Percentiles rank a stretch among this genome's conserved stretches.
Conservation (phyloP, 2,797 vertebrate genomes). For the Pempheris klunzingeri region DNA sequence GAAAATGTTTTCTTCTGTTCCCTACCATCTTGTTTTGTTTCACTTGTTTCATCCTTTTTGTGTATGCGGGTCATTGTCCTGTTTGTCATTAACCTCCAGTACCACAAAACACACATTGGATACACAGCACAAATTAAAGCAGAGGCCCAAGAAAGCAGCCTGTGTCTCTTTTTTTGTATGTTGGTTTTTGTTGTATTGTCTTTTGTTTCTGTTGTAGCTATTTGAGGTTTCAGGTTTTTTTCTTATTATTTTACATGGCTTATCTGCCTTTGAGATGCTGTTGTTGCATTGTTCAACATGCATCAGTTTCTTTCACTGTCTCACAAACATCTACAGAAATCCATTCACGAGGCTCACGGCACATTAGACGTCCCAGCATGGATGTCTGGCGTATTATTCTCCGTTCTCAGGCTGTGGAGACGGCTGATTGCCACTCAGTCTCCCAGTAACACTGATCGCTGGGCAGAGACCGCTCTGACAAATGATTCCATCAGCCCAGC, state of each 20-base stretch:
- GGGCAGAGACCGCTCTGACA: slow-evolving; percentile 34
- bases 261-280: slow-evolving; percentile 36
- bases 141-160: slow-evolving; percentile 66
- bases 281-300: slow-evolving; percentile 40
- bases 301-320: slow-evolving; percentile 40
- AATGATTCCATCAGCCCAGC: slow-evolving; percentile 41
- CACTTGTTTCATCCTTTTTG: slow-evolving; percentile 45
- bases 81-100: slow-evolving; percentile 61
- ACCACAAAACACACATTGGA: slow-evolving; percentile 69
- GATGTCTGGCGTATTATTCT: slow-evolving; percentile 31
- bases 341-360: slow-evolving; percentile 40
- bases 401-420: slow-evolving; percentile 44
- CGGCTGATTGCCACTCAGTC: slow-evolving; percentile 25
- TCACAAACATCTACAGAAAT: slow-evolving; percentile 48
- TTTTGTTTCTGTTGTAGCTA: slow-evolving; percentile 40
- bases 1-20: slow-evolving; percentile 24
- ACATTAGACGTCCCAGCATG: slow-evolving; percentile 30
- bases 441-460: slow-evolving; percentile 35
- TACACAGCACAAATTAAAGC: slow-evolving; percentile 51
- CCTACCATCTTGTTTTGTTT: slow-evolving; percentile 17
- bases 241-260: slow-evolving; percentile 56
- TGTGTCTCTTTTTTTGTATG: slow-evolving; percentile 50
- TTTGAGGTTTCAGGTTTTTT: slow-evolving; percentile 63
- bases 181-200: slow-evolving; percentile 33
- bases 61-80: slow-evolving; percentile 59